Evolutionary conservation across 2,888 invertebrate species (phyloP).

Genomic region (Apoderus coryli): DNA sequence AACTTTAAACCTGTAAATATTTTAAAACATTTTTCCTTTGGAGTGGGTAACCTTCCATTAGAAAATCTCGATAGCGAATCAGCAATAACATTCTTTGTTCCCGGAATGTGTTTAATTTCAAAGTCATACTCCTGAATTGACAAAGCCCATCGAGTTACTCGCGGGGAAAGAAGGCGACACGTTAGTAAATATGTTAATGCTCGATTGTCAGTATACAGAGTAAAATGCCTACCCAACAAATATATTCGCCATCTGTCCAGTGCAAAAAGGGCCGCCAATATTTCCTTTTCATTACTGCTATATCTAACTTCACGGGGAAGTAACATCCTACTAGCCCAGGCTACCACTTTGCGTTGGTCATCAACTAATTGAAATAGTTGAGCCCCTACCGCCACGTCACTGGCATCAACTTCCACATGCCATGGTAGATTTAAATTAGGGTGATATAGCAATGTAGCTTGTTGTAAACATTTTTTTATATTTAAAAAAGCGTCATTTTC

Average conservation of each 20-base stretch:
- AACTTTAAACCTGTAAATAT: slow-evolving; percentile 1
- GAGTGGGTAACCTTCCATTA: background rate
- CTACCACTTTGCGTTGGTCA: slow-evolving; percentile 7
- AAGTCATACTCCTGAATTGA: slow-evolving; percentile 12
- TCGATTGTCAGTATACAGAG: slow-evolving; percentile 12
- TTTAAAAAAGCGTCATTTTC: slow-evolving; percentile 6
- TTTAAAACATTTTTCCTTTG: slow-evolving; percentile 5
- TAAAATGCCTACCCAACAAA: slow-evolving; percentile 5
- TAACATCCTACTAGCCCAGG: slow-evolving; percentile 12
- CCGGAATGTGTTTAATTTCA: background rate
- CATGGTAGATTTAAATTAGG: slow-evolving; percentile 2
- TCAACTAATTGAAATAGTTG: slow-evolving; percentile 5
- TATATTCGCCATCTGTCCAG: slow-evolving; percentile 6
- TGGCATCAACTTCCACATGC: slow-evolving; percentile 5
- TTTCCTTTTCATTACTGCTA: slow-evolving; percentile 8
- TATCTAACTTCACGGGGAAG: slow-evolving; percentile 5
- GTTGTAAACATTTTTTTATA: background rate
- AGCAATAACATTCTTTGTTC: slow-evolving; percentile 2
- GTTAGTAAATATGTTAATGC: slow-evolving; percentile 11
- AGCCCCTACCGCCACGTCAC: slow-evolving; percentile 11
- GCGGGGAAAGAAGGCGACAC: slow-evolving; percentile 8
- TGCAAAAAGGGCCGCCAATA: slow-evolving; percentile 5
- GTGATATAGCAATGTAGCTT: slow-evolving; percentile 7
- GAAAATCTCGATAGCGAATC: slow-evolving; percentile 4
- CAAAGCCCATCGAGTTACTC: slow-evolving; percentile 12